Conservation (phyloP, 2,888 invertebrate genomes). For the Pollenia griseotomentosa region DNA sequence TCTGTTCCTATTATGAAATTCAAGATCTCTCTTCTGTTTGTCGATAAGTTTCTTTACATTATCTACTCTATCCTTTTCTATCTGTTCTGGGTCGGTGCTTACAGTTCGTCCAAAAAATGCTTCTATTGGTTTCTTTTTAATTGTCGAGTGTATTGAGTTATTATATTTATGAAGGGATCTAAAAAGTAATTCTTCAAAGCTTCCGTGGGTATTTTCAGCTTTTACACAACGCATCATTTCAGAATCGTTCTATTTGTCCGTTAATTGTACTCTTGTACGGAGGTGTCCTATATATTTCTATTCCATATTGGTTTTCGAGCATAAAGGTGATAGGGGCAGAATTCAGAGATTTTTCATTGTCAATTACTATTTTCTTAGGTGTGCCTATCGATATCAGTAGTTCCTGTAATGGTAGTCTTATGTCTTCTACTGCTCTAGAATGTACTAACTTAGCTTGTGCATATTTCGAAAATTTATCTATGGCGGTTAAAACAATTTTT, state of each 20-base stretch:
- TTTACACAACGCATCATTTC: not conserved
- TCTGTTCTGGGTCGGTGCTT: not conserved
- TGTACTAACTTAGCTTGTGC: too few relatives aligned
- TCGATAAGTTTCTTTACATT: not conserved
- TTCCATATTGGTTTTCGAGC: not conserved
- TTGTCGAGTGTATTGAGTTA: not conserved
- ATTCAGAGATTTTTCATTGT: not conserved
- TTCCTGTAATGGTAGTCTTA: not conserved
- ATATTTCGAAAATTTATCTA: too few relatives aligned
- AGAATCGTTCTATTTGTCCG: not conserved
- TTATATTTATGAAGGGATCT: not conserved
- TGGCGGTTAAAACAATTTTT: too few relatives aligned
- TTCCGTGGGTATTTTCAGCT: not conserved
- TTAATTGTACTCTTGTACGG: too few relatives aligned
- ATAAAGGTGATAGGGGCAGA: not conserved
- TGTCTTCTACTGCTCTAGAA: not conserved
- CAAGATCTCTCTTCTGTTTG: not conserved
- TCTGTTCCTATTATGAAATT: not conserved
- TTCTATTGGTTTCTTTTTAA: not conserved
- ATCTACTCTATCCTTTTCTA: not conserved
- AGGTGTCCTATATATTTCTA: not conserved
- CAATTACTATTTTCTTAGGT: not conserved
- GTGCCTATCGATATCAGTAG: not conserved
- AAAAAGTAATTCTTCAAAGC: not conserved
- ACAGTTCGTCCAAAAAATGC: not conserved